Evolutionary conservation across 1,140 invertebrate genomes (phyloP), one percentile per base, ranked within the genome.

Genomic region (Camponotus pennsylvanicus): DNA sequence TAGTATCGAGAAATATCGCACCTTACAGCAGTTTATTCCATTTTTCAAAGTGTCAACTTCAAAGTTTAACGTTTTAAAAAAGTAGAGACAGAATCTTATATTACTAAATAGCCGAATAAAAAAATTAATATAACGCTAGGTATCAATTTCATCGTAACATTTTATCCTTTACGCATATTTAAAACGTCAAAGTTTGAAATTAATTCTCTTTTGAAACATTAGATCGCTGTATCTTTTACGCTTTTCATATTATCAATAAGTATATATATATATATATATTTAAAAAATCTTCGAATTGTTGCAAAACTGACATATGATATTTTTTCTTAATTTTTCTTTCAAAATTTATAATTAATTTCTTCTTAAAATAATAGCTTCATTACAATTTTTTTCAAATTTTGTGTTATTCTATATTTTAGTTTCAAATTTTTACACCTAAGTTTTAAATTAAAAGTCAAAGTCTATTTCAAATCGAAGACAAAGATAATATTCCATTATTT

Each of bases 401-500:
- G 5, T 3, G 5, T 5, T 11, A n/a, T 45, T 11, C n/a, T 11
- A 27, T 77, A 34, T 34, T 2, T 15, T 18, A 32, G 11, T 45
- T 45, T 45, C 11, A 45, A 79, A 15, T 64, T 45, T 45, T 9
- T 49, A 49, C 18, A 15, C 3, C 11, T 52, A 52, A 66, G 11
- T 67, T 64, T 67, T 7, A 67, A 52, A 79, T 79, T 79, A 79
- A 67, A 67, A 49, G 21, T 76, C 27, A 5, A 64, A 77, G 4
- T 77, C 2, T 1, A 75, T 9, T 78, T 37, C 7, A 49, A 9
- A 13, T 34, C 13, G 18, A 64, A 9, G 9, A 7, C 15, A 40
- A n/a, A 64, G 49, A 42, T 63, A 59, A 59, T 61, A 21, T 34
- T 59, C 32, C 27, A 2, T 52, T 18, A 78, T 27, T 78, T 49